Base-by-base conservation (phyloP, 1,140 invertebrate species). In the Popillia japonica region DNA sequence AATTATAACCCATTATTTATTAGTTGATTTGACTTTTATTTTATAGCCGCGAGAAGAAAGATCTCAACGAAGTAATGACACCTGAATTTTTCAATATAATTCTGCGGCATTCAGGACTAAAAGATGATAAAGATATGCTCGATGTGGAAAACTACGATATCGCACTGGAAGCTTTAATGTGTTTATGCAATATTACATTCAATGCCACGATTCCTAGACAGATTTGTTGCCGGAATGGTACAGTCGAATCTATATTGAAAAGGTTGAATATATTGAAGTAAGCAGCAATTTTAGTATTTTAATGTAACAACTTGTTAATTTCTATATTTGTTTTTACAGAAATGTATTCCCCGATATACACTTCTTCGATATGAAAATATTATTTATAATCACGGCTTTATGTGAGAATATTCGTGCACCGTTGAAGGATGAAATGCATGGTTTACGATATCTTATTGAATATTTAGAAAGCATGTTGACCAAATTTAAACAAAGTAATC, bases 331-430 rank as follows among this genome's bases (percentile, higher is more conserved):
- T 17, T 80, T 81, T 72, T 81, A 79, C 76, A 89, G 87, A 79
- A 86, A 86, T 23, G 86, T 89, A 78, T 90, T 92, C 22, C 88
- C 92, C 84, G 91, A 94, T 73, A 89, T 97, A 22, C 95, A 95
- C 88, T 92, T 94, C 82, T 98, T 94, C 88, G 94, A 98, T 83
- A 92, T 97, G 89, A 94, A 95, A 87, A 88, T 98, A 77, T 86
- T 98, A 68, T 98, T 98, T 86, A 89, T 98, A 40, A 88, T 97
- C 48, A 96, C 96, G 40, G 96, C 96, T 14, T 86, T 97, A 27
- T 93, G 93, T 85, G 87, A 90, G 64, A 88, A 93, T 34, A 90
- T 93, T 3, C 93, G 94, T 83, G 88, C 89, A 14, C 91, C 91
- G 85, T 88, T 98, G 6, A 92, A 92, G 82, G 89, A 92, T 83